Evolutionary conservation across 2,113 vertebrate species (phyloP).

Genomic region (Xiphorhynchus elegans): DNA sequence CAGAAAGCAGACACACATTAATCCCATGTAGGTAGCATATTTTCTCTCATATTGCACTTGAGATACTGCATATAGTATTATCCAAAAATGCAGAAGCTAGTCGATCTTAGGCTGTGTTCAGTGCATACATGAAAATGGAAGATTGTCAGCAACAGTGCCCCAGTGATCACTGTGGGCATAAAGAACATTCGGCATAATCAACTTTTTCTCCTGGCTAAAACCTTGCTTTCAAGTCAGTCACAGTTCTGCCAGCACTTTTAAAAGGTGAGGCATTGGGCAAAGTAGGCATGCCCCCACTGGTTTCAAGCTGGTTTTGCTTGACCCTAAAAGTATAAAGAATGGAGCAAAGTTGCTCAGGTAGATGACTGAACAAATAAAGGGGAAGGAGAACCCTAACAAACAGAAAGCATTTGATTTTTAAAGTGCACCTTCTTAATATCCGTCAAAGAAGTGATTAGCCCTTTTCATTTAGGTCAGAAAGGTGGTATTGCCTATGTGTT

Average conservation of each 20-base stretch:
- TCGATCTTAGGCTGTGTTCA: background rate
- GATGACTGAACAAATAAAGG: background rate
- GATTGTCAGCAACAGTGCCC: background rate
- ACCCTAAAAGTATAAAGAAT: background rate
- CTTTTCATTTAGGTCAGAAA: background rate
- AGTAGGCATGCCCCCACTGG: background rate
- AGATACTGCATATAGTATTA: background rate
- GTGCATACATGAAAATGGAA: background rate
- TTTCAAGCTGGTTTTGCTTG: background rate
- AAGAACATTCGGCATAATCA: background rate
- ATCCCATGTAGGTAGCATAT: background rate
- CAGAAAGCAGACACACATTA: background rate
- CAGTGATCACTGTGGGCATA: background rate
- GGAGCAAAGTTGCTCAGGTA: background rate
- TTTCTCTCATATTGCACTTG: background rate
- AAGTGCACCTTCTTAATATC: background rate
- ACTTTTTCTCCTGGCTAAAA: background rate
- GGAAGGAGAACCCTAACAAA: background rate
- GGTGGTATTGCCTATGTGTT: background rate
- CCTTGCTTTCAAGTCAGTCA: background rate
- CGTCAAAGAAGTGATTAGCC: background rate
- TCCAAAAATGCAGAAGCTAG: background rate
- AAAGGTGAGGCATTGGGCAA: background rate
- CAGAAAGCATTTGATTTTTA: background rate
- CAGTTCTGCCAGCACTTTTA: background rate